phyloP scores from a whole-genome alignment of 2,113 vertebrate genomes.

The Pelecanus crispus region DNA sequence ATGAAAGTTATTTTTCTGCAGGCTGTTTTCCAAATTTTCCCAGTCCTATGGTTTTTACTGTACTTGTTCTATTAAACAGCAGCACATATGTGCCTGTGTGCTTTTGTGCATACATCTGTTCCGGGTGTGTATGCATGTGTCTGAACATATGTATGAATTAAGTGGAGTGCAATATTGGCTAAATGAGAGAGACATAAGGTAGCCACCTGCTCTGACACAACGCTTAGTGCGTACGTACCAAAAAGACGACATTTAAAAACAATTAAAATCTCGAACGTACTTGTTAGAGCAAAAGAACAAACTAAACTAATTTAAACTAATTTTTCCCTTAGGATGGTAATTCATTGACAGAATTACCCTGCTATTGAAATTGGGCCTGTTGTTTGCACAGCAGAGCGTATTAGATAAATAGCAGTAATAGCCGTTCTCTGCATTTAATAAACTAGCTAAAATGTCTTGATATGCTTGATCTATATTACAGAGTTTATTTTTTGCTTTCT shows the following conservation, averaged over 20 bases:
- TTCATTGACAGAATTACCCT: conserved; percentile 13
- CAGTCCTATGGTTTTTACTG: not conserved
- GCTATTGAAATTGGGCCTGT: not conserved
- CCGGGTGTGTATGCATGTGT: not conserved
- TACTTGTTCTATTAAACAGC: not conserved
- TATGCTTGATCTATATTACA: not conserved
- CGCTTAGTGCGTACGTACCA: rapidly evolving
- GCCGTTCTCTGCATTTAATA: not conserved
- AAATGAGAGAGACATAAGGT: conserved; percentile 4
- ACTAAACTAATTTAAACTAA: conserved; percentile 37
- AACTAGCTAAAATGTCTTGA: not conserved
- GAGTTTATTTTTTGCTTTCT: not conserved
- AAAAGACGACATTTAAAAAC: not conserved
- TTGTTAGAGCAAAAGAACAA: conserved; percentile 31
- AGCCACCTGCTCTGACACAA: conserved; percentile 34
- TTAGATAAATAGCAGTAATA: not conserved
- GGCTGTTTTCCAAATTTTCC: conserved; percentile 16
- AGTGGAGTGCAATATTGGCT: not conserved
- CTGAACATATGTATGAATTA: conserved; percentile 33
- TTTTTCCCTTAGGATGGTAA: conserved; percentile 39
- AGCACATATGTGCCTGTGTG: not conserved
- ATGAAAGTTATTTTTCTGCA: conserved; percentile 26
- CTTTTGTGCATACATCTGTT: conserved; percentile 32
- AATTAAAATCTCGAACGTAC: not conserved
- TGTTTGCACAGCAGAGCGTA: not conserved